phyloP scores from a whole-genome alignment of 2,797 vertebrate species.

The Scolopax rusticola region DNA sequence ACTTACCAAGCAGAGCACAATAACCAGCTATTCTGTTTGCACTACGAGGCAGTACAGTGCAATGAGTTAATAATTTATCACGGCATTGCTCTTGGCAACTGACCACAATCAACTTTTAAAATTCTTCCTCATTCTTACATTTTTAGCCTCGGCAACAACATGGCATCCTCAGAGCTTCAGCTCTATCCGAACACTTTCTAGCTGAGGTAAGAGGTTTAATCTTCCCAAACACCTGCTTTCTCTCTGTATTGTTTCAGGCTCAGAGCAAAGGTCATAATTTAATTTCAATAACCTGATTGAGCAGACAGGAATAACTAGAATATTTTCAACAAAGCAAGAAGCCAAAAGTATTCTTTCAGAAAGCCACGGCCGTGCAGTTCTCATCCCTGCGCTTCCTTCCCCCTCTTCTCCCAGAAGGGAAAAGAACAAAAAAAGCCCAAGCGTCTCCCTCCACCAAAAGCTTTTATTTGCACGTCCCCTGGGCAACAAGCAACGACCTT shows the following conservation, averaged over 20 bases:
- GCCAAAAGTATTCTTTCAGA: conserved; percentile 14
- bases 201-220: neutral
- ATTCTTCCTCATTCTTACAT: conserved; percentile 43
- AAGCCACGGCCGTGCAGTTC: neutral
- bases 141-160: conserved; percentile 5
- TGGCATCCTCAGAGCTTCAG: neutral
- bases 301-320: neutral
- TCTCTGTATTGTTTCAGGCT: neutral
- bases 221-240: conserved; percentile 18
- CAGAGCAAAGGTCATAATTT: conserved; percentile 11
- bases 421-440: neutral
- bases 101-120: conserved; percentile 39
- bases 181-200: neutral
- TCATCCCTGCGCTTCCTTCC: neutral
- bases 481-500: neutral
- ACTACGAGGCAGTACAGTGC: conserved; percentile 40
- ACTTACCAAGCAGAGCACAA: conserved; percentile 61
- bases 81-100: conserved; percentile 34
- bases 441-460: neutral
- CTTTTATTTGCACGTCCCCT: neutral
- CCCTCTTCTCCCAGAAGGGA: neutral
- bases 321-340: conserved; percentile 38
- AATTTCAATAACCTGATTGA: conserved; percentile 44
- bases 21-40: conserved; percentile 64
- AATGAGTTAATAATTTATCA: conserved; percentile 72